phyloP scores from a whole-genome alignment of 2,888 invertebrate species.

The Phortica magna region DNA sequence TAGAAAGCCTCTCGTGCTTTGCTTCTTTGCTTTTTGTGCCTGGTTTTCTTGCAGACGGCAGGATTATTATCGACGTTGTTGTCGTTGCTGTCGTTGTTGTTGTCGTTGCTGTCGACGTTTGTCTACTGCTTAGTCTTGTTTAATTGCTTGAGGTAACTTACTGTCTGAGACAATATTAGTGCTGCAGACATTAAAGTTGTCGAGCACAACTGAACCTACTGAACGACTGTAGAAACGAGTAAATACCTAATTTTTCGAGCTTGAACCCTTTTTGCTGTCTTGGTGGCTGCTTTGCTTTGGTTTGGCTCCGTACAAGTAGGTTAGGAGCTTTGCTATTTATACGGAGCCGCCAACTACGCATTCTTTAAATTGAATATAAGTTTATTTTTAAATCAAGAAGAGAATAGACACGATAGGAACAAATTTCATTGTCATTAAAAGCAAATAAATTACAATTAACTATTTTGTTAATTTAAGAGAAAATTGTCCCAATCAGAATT shows the following conservation, averaged over 20 bases:
- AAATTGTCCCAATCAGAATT: too few species aligned
- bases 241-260: neutral
- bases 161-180: constrained; percentile 69
- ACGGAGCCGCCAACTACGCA: too few species aligned
- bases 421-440: too few species aligned
- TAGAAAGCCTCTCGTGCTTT: constrained; percentile 36
- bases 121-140: constrained; percentile 27
- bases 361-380: too few species aligned
- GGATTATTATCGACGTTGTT: constrained; percentile 15
- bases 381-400: too few species aligned
- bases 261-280: neutral
- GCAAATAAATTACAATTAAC: too few species aligned
- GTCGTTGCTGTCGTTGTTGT: neutral
- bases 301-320: too few species aligned
- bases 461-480: too few species aligned
- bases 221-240: constrained; percentile 13
- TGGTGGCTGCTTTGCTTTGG: too few species aligned
- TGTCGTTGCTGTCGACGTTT: neutral
- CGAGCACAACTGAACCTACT: neutral
- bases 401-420: too few species aligned
- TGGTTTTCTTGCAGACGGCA: constrained; percentile 18
- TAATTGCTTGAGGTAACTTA: constrained; percentile 49
- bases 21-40: constrained; percentile 37
- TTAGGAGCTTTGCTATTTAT: too few species aligned
- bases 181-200: constrained; percentile 60